These are phyloP conservation scores for Pionites leucogaster DNA, from an alignment of 2,113 vertebrate species.

Conservation along the genomic window DNA sequence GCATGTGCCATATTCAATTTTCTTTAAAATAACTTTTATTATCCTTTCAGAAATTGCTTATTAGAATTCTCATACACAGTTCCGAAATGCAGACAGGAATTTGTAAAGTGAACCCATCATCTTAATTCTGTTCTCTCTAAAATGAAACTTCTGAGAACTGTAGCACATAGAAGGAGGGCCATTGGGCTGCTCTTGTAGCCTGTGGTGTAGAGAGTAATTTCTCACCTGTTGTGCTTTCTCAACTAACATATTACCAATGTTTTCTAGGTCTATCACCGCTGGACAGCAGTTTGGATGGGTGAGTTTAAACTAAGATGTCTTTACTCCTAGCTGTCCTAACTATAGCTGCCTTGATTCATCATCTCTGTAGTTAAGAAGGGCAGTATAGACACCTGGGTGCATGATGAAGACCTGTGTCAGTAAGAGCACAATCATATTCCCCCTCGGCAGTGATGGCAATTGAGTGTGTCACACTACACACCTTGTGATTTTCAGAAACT, in stretches of 20 bases:
- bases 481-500: not conserved
- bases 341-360: not conserved
- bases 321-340: not conserved
- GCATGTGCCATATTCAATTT: not conserved
- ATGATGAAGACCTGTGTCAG: not conserved
- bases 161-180: not conserved
- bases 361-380: not conserved
- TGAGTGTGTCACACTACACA: not conserved
- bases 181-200: not conserved
- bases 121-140: not conserved
- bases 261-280: not conserved
- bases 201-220: not conserved
- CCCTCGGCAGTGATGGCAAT: not conserved
- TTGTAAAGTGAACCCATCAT: not conserved
- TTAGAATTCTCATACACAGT: not conserved
- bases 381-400: not conserved
- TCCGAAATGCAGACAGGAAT: not conserved
- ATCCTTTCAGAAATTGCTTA: not conserved
- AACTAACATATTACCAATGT: not conserved
- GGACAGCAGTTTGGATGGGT: constrained; percentile 20
- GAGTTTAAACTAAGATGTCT: not conserved
- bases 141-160: not conserved
- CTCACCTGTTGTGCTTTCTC: not conserved
- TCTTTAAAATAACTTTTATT: not conserved
- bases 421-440: not conserved